A percentile compares a stretch with the other conserved stretches of the same genome.
Conservation (phyloP, 2,797 vertebrate species). For the Salmo trutta region DNA sequence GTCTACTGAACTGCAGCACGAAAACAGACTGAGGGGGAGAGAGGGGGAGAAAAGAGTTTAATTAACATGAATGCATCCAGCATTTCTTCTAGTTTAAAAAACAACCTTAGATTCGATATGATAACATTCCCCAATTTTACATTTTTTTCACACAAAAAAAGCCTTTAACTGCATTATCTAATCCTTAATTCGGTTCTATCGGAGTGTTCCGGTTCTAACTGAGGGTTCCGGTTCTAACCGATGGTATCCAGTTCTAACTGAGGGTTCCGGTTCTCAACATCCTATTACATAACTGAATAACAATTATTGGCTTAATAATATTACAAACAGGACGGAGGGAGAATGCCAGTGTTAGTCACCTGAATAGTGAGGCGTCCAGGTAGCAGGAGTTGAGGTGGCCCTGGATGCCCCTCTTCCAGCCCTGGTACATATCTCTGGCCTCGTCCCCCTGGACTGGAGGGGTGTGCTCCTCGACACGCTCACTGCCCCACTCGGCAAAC, state of each 20-base stretch:
- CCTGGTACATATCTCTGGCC: conserved; percentile 67
- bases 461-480: conserved; percentile 78
- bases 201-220: too few species aligned
- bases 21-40: conserved; percentile 76
- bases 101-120: too few species aligned
- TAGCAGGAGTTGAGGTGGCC: conserved; percentile 88
- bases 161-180: not conserved
- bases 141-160: not conserved
- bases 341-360: conserved; percentile 56
- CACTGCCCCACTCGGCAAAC: conserved; percentile 81
- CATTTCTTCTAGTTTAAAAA: too few species aligned
- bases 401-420: conserved; percentile 86
- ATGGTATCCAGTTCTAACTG: too few species aligned
- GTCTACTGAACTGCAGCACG: conserved; percentile 84
- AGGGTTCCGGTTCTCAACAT: too few species aligned
- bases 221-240: too few species aligned
- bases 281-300: too few species aligned
- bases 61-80: too few species aligned
- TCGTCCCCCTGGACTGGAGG: conserved; percentile 67
- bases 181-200: not conserved
- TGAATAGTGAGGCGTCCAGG: conserved; percentile 84
- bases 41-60: not conserved
- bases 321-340: not conserved
- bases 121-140: not conserved
- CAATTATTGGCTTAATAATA: too few species aligned